Conservation (phyloP, 1,140 invertebrate genomes). For the Popillia japonica region DNA sequence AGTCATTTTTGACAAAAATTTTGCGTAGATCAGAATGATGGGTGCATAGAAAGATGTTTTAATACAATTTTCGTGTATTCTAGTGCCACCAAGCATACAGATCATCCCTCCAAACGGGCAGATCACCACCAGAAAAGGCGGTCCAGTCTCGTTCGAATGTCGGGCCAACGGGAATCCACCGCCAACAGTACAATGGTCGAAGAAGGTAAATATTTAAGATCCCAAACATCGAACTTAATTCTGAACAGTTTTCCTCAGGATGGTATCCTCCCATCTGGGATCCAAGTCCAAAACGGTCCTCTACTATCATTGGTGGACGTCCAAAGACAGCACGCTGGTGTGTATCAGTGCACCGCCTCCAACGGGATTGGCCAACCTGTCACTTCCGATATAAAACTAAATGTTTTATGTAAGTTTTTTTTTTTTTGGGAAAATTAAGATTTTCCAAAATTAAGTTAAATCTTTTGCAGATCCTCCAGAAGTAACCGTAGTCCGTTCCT, state of each 20-base stretch:
- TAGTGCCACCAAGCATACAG: constrained; percentile 59
- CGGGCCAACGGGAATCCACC: constrained; percentile 63
- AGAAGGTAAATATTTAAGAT: constrained; percentile 59
- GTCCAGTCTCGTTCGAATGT: constrained; percentile 64
- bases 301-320: constrained; percentile 65
- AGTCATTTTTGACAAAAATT: background rate
- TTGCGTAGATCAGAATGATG: constrained; percentile 8
- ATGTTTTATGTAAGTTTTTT: constrained; percentile 66
- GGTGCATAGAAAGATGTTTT: no score
- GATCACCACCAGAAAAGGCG: constrained; percentile 60
- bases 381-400: constrained; percentile 66
- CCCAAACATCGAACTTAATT: background rate
- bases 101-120: constrained; percentile 56
- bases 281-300: constrained; percentile 58
- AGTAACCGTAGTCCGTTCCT: constrained; percentile 74
- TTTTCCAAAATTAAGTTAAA: no score
- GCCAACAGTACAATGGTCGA: constrained; percentile 64
- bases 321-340: constrained; percentile 69
- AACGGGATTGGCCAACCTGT: constrained; percentile 72
- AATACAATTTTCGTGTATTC: no score
- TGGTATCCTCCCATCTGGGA: constrained; percentile 56
- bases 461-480: constrained; percentile 71
- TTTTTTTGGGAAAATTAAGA: constrained; percentile 43
- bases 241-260: constrained; percentile 48
- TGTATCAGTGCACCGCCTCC: constrained; percentile 71